These are phyloP conservation scores for Streblospio benedicti DNA, from an alignment of 1,140 invertebrate genomes.

Conservation along the genomic window DNA sequence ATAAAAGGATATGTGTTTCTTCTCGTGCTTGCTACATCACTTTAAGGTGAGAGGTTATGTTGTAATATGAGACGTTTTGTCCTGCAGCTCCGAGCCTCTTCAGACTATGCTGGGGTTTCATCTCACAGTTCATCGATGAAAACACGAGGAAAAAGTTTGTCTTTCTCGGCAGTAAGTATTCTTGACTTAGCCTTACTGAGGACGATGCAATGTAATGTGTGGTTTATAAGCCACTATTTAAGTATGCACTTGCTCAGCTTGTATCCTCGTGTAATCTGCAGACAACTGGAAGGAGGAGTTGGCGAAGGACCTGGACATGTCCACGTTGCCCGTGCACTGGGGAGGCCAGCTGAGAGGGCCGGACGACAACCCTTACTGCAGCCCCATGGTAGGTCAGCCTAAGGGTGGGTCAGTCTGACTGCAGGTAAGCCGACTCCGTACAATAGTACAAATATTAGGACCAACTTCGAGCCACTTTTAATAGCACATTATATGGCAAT, in stretches of 20 bases:
- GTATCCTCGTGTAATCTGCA: conserved; percentile 7
- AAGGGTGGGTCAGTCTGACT: background rate
- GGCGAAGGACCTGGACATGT: background rate
- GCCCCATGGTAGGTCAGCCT: conserved; percentile 6
- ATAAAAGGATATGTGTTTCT: too few species aligned
- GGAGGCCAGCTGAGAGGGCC: conserved; percentile 3
- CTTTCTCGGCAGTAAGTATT: conserved; percentile 58
- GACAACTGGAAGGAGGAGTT: conserved; percentile 11
- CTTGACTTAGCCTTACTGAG: too few species aligned
- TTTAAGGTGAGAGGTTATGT: too few species aligned
- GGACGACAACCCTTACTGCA: conserved; percentile 7
- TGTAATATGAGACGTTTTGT: too few species aligned
- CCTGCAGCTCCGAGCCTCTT: conserved; percentile 65
- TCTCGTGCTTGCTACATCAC: too few species aligned
- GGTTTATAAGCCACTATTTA: too few species aligned
- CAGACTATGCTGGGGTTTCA: conserved; percentile 68
- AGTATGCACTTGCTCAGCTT: too few species aligned
- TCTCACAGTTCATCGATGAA: conserved; percentile 79
- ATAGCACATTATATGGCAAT: too few species aligned
- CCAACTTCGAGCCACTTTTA: too few species aligned
- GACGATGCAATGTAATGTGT: too few species aligned
- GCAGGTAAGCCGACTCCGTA: too few species aligned
- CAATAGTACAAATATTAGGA: too few species aligned
- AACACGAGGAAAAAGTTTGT: conserved; percentile 77
- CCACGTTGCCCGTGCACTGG: conserved; percentile 5